Evolutionary conservation across 2,888 invertebrate species (phyloP).

Genomic region (Papilio gigon): DNA sequence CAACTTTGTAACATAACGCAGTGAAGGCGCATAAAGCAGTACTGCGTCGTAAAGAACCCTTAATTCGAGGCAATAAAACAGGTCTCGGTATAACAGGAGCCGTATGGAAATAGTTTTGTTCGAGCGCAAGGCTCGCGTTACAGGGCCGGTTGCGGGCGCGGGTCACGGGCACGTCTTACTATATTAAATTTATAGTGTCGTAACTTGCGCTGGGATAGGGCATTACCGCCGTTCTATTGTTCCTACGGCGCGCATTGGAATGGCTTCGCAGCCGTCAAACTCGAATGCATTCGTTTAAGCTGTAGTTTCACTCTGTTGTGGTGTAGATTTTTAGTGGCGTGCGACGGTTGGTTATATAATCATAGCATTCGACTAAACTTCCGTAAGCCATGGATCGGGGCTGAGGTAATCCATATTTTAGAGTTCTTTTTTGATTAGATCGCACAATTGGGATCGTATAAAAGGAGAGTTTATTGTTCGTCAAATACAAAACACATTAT

Average conservation of each 20-base stretch:
- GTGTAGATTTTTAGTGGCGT: constrained; percentile 40
- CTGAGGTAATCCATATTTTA: background rate
- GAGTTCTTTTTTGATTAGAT: background rate
- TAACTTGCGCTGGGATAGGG: constrained; percentile 76
- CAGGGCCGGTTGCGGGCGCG: constrained; percentile 50
- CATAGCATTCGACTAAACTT: constrained; percentile 52
- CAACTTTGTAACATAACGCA: constrained; percentile 36
- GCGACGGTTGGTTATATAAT: constrained; percentile 6
- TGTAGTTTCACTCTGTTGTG: constrained; percentile 49
- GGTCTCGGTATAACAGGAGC: constrained; percentile 47
- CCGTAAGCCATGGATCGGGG: constrained; percentile 25
- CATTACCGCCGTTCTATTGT: constrained; percentile 72
- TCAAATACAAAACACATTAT: background rate
- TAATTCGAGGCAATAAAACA: constrained; percentile 51
- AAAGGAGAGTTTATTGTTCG: background rate
- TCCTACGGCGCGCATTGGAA: constrained; percentile 74
- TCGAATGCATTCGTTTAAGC: constrained; percentile 66
- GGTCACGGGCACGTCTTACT: constrained; percentile 76
- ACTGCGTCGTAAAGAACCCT: constrained; percentile 43
- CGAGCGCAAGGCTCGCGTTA: constrained; percentile 53
- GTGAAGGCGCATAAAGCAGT: constrained; percentile 13
- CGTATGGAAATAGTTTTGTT: constrained; percentile 53
- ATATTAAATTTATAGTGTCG: constrained; percentile 79
- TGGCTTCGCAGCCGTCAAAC: constrained; percentile 56
- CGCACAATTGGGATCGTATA: background rate